Evolutionary conservation across 2,113 vertebrate genomes (phyloP).

Genomic region (Grus americana): DNA sequence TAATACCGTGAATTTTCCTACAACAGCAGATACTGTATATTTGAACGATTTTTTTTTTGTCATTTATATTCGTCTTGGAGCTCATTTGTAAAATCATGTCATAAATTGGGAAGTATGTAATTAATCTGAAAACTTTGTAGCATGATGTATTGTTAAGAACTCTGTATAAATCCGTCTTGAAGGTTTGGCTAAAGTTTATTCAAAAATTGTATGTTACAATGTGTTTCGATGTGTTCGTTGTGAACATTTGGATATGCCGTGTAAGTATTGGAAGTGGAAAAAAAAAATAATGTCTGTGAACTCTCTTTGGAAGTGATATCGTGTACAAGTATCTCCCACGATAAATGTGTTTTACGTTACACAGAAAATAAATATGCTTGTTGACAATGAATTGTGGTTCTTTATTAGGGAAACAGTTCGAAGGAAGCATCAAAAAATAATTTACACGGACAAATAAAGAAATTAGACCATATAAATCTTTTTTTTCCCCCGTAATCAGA

Average conservation of each 20-base stretch:
- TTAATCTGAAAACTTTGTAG: constrained; percentile 74
- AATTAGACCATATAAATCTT: background rate
- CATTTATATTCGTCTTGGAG: constrained; percentile 70
- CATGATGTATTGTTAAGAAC: constrained; percentile 76
- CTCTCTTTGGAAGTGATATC: constrained; percentile 47
- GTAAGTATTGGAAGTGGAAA: constrained; percentile 57
- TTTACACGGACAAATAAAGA: background rate
- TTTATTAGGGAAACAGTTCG: constrained; percentile 35
- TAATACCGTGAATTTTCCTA: constrained; percentile 69
- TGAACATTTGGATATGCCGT: constrained; percentile 62
- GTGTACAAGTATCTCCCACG: constrained; percentile 62
- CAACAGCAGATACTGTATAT: constrained; percentile 67
- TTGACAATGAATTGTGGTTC: constrained; percentile 37
- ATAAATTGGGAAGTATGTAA: constrained; percentile 68
- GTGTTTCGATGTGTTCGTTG: constrained; percentile 69
- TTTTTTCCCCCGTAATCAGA: background rate
- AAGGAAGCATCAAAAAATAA: background rate
- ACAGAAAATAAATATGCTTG: constrained; percentile 74
- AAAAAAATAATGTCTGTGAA: constrained; percentile 41
- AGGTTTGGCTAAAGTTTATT: constrained; percentile 62
- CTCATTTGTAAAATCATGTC: constrained; percentile 72
- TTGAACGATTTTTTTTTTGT: constrained; percentile 48
- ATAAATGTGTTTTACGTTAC: constrained; percentile 75
- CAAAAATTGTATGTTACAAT: constrained; percentile 68
- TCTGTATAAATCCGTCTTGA: constrained; percentile 67